Conservation (phyloP, 2,113 vertebrate species). For the Enhydra lutris region DNA sequence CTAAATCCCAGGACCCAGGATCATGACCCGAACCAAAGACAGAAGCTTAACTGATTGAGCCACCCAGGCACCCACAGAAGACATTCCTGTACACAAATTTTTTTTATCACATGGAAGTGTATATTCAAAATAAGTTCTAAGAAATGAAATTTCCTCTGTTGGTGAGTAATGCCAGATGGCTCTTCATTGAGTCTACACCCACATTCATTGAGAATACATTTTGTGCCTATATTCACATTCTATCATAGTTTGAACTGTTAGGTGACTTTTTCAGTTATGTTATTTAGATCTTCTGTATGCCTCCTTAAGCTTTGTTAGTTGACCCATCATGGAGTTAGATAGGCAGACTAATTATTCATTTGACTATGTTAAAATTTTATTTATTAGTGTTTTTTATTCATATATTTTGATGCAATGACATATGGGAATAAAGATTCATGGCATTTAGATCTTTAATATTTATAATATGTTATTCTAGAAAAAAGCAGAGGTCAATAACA, state of each 20-base stretch:
- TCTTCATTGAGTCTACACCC: background rate
- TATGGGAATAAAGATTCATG: background rate
- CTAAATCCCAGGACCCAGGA: too few species aligned
- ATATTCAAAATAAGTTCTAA: background rate
- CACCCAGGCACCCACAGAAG: background rate
- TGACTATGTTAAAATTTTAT: background rate
- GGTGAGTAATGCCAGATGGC: background rate
- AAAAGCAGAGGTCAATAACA: background rate
- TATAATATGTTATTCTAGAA: background rate
- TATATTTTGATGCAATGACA: background rate
- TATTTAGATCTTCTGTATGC: background rate
- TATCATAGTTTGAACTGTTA: background rate
- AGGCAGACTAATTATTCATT: background rate
- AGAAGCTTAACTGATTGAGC: too few species aligned
- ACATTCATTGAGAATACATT: background rate
- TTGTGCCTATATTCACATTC: background rate
- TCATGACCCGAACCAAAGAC: too few species aligned
- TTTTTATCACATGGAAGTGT: background rate
- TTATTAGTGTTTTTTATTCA: background rate
- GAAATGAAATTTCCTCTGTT: background rate
- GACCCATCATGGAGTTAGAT: background rate
- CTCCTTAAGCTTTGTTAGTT: background rate
- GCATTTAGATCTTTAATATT: background rate
- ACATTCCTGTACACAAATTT: background rate
- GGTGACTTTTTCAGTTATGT: background rate